Conservation (phyloP, 2,888 invertebrate species). For the Hyposoter didymator region DNA sequence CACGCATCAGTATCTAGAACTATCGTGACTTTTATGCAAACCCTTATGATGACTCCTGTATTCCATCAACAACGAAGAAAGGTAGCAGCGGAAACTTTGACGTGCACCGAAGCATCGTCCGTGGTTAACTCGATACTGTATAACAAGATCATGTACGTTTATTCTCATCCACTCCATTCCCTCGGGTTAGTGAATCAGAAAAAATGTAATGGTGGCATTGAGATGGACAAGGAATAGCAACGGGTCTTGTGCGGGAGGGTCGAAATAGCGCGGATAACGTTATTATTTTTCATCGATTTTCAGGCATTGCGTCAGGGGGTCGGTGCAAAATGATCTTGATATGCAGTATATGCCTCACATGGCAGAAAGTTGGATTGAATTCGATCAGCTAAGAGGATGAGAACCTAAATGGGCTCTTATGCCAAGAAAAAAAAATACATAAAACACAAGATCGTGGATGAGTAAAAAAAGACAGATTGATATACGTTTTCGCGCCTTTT, state of each 20-base stretch:
- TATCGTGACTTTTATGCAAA: slow-evolving; percentile 1
- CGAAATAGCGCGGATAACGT: slow-evolving; percentile 14
- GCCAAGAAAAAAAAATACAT: slow-evolving; percentile 19
- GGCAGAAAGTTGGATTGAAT: background rate
- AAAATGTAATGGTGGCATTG: background rate
- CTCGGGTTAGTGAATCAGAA: background rate
- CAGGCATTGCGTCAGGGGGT: background rate
- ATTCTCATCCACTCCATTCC: background rate
- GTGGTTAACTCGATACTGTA: slow-evolving; percentile 30
- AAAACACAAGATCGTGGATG: slow-evolving; percentile 21
- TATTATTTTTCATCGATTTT: slow-evolving; percentile 44
- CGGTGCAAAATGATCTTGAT: background rate
- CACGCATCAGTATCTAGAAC: slow-evolving; percentile 5
- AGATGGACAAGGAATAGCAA: background rate
- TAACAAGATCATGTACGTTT: background rate
- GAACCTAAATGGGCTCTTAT: slow-evolving; percentile 48
- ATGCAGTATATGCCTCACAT: background rate
- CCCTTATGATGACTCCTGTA: slow-evolving; percentile 3
- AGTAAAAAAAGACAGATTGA: slow-evolving; percentile 1
- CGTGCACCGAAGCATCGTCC: slow-evolving; percentile 18
- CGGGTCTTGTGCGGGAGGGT: background rate
- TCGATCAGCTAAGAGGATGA: slow-evolving; percentile 22
- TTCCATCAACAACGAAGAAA: background rate
- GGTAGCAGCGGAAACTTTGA: slow-evolving; percentile 21
- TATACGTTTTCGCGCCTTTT: slow-evolving; percentile 51